phyloP scores from a whole-genome alignment of 2,113 vertebrate species.

The Dipodomys ordii region DNA sequence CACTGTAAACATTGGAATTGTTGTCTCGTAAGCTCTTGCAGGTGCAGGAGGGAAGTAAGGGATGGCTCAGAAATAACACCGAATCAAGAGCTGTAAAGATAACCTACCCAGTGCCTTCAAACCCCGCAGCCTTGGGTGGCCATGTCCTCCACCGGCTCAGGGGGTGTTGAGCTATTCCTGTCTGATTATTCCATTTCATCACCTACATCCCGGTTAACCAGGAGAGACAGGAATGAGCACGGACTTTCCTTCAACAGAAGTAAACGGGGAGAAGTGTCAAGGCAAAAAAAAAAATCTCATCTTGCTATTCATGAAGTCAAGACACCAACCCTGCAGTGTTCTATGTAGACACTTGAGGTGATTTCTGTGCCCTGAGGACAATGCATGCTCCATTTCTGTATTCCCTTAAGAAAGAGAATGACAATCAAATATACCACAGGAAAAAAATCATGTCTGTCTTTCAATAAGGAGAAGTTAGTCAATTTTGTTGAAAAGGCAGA shows the following conservation, averaged over 20 bases:
- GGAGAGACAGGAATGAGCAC: background rate
- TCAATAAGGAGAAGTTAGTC: slow-evolving; percentile 36
- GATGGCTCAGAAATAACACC: slow-evolving; percentile 3
- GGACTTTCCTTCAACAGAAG: slow-evolving; percentile 1
- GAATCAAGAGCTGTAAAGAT: background rate
- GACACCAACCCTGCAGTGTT: background rate
- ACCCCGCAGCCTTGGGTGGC: background rate
- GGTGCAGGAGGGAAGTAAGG: background rate
- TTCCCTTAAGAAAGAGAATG: slow-evolving; percentile 54
- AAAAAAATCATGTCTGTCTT: slow-evolving; percentile 42
- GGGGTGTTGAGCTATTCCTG: background rate
- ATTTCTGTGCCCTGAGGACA: slow-evolving; percentile 49
- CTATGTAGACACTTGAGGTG: background rate
- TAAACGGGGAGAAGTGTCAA: background rate
- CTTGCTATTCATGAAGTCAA: background rate
- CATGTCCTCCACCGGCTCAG: background rate
- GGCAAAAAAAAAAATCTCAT: background rate
- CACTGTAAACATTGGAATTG: background rate
- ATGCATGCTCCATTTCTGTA: background rate
- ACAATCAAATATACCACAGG: slow-evolving; percentile 18
- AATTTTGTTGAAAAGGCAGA: slow-evolving; percentile 45
- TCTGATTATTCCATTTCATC: background rate
- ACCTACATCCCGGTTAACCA: background rate
- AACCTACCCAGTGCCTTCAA: background rate
- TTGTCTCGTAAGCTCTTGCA: background rate